Percentiles rank a stretch among this genome's conserved stretches.
These are phyloP conservation scores for Pyrgus malvae DNA, from an alignment of 2,888 invertebrate species.

Conservation along the genomic window DNA sequence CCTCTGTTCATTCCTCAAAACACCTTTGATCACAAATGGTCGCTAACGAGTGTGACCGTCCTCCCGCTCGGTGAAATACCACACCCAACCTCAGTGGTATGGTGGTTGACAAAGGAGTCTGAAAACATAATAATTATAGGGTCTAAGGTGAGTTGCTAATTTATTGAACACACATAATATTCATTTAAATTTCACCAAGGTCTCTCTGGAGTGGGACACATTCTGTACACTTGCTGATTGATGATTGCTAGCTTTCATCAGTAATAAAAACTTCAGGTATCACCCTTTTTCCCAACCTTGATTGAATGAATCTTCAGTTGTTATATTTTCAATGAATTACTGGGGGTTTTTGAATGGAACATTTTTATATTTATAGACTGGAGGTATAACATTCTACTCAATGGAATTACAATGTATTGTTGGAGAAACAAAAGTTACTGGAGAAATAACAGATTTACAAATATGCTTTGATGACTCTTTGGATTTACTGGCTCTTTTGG, in stretches of 20 bases:
- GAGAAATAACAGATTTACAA: slow-evolving; percentile 83
- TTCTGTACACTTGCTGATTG: too few species aligned
- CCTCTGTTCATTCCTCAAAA: slow-evolving; percentile 70
- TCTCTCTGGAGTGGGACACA: too few species aligned
- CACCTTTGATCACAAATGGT: slow-evolving; percentile 74
- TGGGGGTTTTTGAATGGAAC: too few species aligned
- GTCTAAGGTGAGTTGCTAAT: slow-evolving; percentile 74
- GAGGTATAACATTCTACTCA: slow-evolving; percentile 86
- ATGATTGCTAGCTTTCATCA: too few species aligned
- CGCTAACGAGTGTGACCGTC: slow-evolving; percentile 71
- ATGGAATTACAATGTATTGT: slow-evolving; percentile 86
- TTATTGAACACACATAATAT: too few species aligned
- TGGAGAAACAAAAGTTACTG: slow-evolving; percentile 84
- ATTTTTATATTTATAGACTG: slow-evolving; percentile 67
- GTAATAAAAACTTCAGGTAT: too few species aligned
- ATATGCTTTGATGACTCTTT: slow-evolving; percentile 88
- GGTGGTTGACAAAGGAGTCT: slow-evolving; percentile 90
- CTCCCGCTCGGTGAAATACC: slow-evolving; percentile 60
- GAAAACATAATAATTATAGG: slow-evolving; percentile 87
- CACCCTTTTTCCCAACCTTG: too few species aligned
- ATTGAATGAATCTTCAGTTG: too few species aligned
- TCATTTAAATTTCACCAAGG: too few species aligned
- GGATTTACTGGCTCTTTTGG: slow-evolving; percentile 77
- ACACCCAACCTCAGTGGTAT: slow-evolving; percentile 84
- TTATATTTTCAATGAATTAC: too few species aligned